Evolutionary conservation across 2,888 invertebrate species (phyloP).

Genomic region (Labia minor): DNA sequence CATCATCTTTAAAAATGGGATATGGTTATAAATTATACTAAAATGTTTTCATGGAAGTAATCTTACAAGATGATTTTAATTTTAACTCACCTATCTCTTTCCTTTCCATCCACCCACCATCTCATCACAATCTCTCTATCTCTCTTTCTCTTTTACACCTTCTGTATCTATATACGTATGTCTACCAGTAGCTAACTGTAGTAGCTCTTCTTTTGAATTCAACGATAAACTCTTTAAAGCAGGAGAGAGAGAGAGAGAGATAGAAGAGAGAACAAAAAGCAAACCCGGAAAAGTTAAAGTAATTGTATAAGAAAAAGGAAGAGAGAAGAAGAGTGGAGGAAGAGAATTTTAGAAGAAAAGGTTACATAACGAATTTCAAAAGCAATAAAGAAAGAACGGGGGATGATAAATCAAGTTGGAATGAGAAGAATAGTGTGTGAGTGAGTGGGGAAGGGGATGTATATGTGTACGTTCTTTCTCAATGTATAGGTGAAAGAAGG

Average conservation of each 20-base stretch:
- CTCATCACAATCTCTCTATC: neutral
- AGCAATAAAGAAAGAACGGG: constrained; percentile 13
- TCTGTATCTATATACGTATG: too few relatives aligned
- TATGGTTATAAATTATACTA: constrained; percentile 5
- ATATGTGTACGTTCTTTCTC: neutral
- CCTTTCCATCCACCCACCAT: too few relatives aligned
- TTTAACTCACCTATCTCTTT: neutral
- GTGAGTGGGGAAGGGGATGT: neutral
- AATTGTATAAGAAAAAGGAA: neutral
- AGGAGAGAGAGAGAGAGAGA: neutral
- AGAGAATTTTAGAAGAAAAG: too few relatives aligned
- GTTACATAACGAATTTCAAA: constrained; percentile 5
- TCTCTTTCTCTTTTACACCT: too few relatives aligned
- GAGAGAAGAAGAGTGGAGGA: neutral
- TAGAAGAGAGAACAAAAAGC: neutral
- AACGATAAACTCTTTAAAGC: neutral
- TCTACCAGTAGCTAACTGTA: too few relatives aligned
- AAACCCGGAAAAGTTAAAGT: constrained; percentile 2
- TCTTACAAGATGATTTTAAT: constrained; percentile 7
- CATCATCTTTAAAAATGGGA: neutral
- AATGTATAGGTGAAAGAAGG: neutral
- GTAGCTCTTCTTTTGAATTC: neutral
- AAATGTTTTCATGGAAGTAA: neutral
- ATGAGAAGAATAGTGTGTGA: too few relatives aligned
- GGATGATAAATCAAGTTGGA: neutral